These are phyloP conservation scores for Silurus aristotelis DNA, from an alignment of 2,797 vertebrate species.

Conservation along the genomic window DNA sequence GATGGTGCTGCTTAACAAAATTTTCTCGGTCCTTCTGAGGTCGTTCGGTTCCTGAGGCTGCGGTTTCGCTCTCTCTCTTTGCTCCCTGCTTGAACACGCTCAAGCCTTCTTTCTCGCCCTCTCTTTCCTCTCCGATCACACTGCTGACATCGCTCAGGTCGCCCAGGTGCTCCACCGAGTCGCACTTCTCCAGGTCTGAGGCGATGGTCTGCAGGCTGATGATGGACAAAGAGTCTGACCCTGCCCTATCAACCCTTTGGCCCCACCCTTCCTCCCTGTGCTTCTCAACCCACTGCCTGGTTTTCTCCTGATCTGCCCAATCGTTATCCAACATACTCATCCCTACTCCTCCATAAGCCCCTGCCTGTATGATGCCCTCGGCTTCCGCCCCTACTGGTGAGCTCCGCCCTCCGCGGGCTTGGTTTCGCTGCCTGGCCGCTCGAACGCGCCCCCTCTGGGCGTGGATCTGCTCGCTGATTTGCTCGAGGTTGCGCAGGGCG, in stretches of 20 bases:
- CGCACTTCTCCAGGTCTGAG: constrained; percentile 87
- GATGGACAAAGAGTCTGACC: constrained; percentile 80
- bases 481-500: constrained; percentile 86
- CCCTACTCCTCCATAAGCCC: constrained; percentile 57
- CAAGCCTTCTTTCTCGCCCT: constrained; percentile 61
- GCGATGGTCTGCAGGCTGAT: constrained; percentile 87
- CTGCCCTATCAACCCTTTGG: constrained; percentile 68
- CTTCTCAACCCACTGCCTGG: constrained; percentile 72
- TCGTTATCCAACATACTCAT: constrained; percentile 58
- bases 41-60: constrained; percentile 49
- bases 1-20: constrained; percentile 73
- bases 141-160: constrained; percentile 79
- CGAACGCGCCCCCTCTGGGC: constrained; percentile 72
- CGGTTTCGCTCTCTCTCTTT: constrained; percentile 26
- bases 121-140: constrained; percentile 63
- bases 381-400: constrained; percentile 83
- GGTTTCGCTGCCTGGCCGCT: constrained; percentile 52
- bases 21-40: constrained; percentile 60
- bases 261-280: constrained; percentile 72
- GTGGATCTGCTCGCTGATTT: constrained; percentile 94
- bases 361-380: constrained; percentile 59
- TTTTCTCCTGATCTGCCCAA: constrained; percentile 74
- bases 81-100: constrained; percentile 59
- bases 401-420: constrained; percentile 70
- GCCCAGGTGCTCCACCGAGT: constrained; percentile 86